Base-by-base conservation (phyloP, 2,888 invertebrate species). In the Coremacera marginata region DNA sequence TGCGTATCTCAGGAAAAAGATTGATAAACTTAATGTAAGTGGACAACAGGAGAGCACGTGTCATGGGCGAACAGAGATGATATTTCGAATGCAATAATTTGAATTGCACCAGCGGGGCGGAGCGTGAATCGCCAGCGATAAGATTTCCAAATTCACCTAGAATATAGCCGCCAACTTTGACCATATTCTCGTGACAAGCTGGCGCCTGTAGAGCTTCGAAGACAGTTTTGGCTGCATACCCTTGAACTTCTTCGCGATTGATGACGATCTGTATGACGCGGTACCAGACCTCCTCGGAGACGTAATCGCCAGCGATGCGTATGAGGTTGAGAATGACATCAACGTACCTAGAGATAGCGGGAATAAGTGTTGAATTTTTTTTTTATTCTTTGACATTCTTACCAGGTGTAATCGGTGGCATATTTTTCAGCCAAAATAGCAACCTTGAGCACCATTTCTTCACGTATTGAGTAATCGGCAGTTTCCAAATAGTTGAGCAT, bases 101-200 rank as follows among this genome's bases (percentile, higher is more conserved):
- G 91, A 99, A 99, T 90, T 99, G 99, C 80, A 99, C 97, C 86
- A 95, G 92, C 9, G 99, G 99, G 76, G 98, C 98, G 67, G 99
- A 99, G 77, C 99, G 92, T 79, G 97, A 96, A 90, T 99, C 99
- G 19, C 99, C 99, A 83, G 99, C 99, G 88, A 99, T 99, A 79
- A 99, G 92, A 91, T 99, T 99, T 74, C 99, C 99, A 91, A 99
- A 99, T 90, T 99, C 99, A 80, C 99, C 99, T 79, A 99, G 92
- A 84, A 99, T 99, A 86, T 99, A 99, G 74, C 99, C 99, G 79
- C 99, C 99, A 75, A 99, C 99, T 93, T 99, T 99, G 1, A 99
- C 99, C 99, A 99, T 99, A 89, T 99, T 99, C 90, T 99, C 99
- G 89, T 99, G 99, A 87, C 99, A 99, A 34, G 99, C 99, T 25